Evolutionary conservation across 2,888 invertebrate species (phyloP), one percentile per base, ranked within the genome.

Genomic region (Timema cristinae): DNA sequence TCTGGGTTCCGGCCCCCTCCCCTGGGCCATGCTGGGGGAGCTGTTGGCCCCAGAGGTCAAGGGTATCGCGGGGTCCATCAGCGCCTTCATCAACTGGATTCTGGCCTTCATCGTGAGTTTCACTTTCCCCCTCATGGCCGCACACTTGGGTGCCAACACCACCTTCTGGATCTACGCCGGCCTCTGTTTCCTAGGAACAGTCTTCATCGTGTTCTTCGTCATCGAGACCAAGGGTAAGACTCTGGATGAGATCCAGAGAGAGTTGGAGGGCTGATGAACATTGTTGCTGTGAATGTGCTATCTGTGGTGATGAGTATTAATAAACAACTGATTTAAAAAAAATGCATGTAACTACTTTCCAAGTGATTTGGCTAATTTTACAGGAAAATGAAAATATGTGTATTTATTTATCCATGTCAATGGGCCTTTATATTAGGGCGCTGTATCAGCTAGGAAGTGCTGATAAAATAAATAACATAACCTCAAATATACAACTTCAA

Each of bases 11-110:
- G 93, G 92, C 0, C 92, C 93, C 0, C 91, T 93, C 77, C 92
- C 92, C 2, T 92, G 90, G 94, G 83, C 87, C 13, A 94, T 95
- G 94, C 90, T 95, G 88, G 94, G 95, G 71, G 95, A 95, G 83
- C 93, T 95, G 77, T 83, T 97, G 79, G 93, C 97, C 77, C 71
- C 79, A 1, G 75, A 32, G 9, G 48, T 63, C 63, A 63, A 63
- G 63, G 63, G 48, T 32, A 48, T 48, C n/a, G 63, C 63, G 7
- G 63, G 63, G 2, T 63, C 63, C 11, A 48, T 63, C 63, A 48
- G 63, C 63, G 63, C 63, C 11, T 63, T 63, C 47, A 13, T 63
- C 47, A 63, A 63, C 63, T 63, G 63, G 63, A 48, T 63, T 47
- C 47, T 63, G 32, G 63, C 63, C 11, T 63, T 63, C 63, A 48